phyloP scores from a whole-genome alignment of 2,113 vertebrate genomes.

The Candoia aspera region DNA sequence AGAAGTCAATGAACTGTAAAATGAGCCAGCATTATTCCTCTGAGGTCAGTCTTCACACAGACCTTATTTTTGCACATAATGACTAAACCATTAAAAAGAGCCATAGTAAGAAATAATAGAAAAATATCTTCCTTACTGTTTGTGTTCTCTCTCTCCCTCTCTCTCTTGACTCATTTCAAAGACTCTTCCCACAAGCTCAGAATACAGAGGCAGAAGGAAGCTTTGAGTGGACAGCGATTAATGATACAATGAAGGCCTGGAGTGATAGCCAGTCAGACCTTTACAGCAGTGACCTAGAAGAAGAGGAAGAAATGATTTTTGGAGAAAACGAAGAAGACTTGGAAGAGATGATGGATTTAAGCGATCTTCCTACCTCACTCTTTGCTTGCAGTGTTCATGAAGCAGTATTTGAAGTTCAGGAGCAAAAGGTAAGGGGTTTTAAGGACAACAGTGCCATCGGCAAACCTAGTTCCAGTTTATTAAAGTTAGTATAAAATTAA shows the following conservation, averaged over 20 bases:
- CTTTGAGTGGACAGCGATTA: slow-evolving; percentile 75
- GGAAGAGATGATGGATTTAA: slow-evolving; percentile 95
- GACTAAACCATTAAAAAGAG: slow-evolving; percentile 15
- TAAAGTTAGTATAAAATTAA: not conserved
- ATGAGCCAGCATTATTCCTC: not conserved
- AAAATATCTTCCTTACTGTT: not conserved
- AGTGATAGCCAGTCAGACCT: slow-evolving; percentile 84
- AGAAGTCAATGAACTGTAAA: not conserved
- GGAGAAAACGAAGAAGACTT: slow-evolving; percentile 87
- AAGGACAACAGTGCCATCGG: not conserved
- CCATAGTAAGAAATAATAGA: not conserved
- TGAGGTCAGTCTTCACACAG: not conserved
- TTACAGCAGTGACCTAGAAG: slow-evolving; percentile 90
- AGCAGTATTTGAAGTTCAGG: slow-evolving; percentile 83
- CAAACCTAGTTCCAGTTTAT: not conserved
- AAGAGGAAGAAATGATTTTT: slow-evolving; percentile 90
- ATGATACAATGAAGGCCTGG: slow-evolving; percentile 84
- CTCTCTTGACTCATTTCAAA: slow-evolving; percentile 25
- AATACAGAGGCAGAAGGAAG: not conserved
- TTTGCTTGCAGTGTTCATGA: slow-evolving; percentile 91
- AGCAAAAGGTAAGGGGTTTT: slow-evolving; percentile 80
- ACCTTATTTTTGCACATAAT: slow-evolving; percentile 24
- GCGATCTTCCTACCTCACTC: slow-evolving; percentile 88
- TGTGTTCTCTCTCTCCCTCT: not conserved
- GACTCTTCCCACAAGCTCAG: slow-evolving; percentile 33